phyloP scores from a whole-genome alignment of 1,140 invertebrate genomes.

The Carposina sasakii region DNA sequence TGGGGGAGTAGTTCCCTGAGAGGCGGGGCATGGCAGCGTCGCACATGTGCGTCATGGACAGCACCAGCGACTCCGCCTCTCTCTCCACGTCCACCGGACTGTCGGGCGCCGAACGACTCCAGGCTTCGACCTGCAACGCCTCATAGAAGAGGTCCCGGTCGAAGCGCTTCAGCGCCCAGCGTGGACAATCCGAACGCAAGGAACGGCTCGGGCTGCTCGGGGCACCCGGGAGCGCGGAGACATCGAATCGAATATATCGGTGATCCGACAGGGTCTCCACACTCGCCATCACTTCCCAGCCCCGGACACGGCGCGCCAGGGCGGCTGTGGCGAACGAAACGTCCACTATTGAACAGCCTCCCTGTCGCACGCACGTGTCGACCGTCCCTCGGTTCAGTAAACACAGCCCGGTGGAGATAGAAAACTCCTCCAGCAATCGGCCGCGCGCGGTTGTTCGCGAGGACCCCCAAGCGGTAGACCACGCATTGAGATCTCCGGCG shows the following conservation, averaged over 20 bases:
- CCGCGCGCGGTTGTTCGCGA: background rate
- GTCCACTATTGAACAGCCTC: conserved; percentile 1
- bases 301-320: background rate
- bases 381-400: background rate
- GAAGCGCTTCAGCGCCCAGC: background rate
- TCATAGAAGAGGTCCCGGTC: background rate
- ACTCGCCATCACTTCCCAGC: conserved; percentile 15
- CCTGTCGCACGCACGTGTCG: background rate
- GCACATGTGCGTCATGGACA: background rate
- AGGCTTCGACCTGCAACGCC: background rate
- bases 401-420: too few species aligned
- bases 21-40: conserved; percentile 5
- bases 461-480: background rate
- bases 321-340: background rate
- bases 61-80: background rate
- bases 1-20: background rate
- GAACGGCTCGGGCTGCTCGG: too few species aligned
- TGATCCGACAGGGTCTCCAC: conserved; percentile 27
- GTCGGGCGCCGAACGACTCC: background rate
- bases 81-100: background rate
- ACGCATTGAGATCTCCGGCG: background rate
- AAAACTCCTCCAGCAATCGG: too few species aligned
- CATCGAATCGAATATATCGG: conserved; percentile 16
- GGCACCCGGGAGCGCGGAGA: background rate
- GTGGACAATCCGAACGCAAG: background rate